Base-by-base conservation (phyloP, 2,113 vertebrate species). In the Brevimyrus niger region DNA sequence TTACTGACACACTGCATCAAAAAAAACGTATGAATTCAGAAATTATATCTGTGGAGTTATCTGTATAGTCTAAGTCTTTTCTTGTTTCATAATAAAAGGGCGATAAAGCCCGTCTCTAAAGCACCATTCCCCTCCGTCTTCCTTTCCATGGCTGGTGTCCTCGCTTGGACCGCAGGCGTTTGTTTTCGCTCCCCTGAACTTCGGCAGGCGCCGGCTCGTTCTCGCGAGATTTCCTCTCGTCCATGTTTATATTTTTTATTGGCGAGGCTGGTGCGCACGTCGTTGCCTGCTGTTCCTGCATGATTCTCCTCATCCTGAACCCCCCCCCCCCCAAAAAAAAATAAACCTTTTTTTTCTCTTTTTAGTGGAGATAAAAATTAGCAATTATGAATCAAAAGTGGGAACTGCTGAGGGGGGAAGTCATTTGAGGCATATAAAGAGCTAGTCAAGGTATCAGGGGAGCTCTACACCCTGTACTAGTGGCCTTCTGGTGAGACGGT, bases 251-350 rank as follows among this genome's bases (percentile, higher is more conserved):
- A 13, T 27, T 13, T 69, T 69, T 69, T 65, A 31, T 31, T 31
- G 61, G 61, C 61, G 10, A 11, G 2, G 10, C 27, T 13, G 61
- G n/a, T 61, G 21, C 23, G 55, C 23, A n/a, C 7, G 55, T n/a
- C 55, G 21, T 9, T 58, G 55, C 8, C 55, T n/a, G 23, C 2
- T 93, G 92, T 91, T 87, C 89, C 92, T 13, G 91, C 93, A 73
- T 92, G 89, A 89, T 46, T 88, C 88, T 88, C 88, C 9, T 47
- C n/a, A 92, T 92, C 42, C 48, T 83, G 50, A 47, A 3, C 44
- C 4, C 4, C 44, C 42, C 42, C 42, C 80, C 10, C 69, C 3
- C 31, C 4, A 2, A 61, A 23, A n/a, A 65, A 65, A 44, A 44
- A 44, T 3, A 27, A 23, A 61, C 2, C 7, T 0, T 61, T 23